Evolutionary conservation across 2,113 vertebrate genomes (phyloP), one percentile per base, ranked within the genome.

Genomic region (Centrocercus urophasianus): DNA sequence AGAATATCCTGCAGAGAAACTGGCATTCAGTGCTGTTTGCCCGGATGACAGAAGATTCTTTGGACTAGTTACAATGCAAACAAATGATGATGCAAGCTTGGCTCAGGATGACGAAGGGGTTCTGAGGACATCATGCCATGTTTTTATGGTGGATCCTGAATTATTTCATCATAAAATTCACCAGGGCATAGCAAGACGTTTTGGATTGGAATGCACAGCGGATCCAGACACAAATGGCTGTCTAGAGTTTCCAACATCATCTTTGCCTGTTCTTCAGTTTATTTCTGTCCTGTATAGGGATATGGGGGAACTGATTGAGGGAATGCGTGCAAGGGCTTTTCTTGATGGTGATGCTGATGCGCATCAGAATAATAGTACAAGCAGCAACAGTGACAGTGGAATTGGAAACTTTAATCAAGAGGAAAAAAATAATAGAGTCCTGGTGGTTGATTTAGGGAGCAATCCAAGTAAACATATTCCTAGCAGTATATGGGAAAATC

Each of bases 311-410:
- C 93, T 98, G 90, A 99, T 99, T 0, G 99, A 99, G 87, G 99
- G 99, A 2, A 98, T 99, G 93, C 98, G 99, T 14, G 99, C 98
- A 0, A 98, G 99, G 21, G 99, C 99, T 48, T 99, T 99, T 66
- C 98, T 98, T 3, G 99, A 99, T 3, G 99, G 98, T 0, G 99
- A 99, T 56, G 98, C 97, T 2, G 99, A 99, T 27, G 98, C 97
- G 65, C 99, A 98, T 71, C 99, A 99, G 96, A 99, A 99, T 95
- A 98, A 99, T 67, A 99, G 99, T 89, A 99, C 98, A 40, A 99
- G 99, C 97, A 99, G 99, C 93, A 99, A 99, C 97, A 99, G 99
- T 6, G 99, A 99, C 45, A 99, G 99, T 0, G 99, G 99, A 57
- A 99, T 99, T 5, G 99, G 99, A 12, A 99, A 99, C 90, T 99